Evolutionary conservation across 2,113 vertebrate species (phyloP).

Genomic region (Leuciscus idus): DNA sequence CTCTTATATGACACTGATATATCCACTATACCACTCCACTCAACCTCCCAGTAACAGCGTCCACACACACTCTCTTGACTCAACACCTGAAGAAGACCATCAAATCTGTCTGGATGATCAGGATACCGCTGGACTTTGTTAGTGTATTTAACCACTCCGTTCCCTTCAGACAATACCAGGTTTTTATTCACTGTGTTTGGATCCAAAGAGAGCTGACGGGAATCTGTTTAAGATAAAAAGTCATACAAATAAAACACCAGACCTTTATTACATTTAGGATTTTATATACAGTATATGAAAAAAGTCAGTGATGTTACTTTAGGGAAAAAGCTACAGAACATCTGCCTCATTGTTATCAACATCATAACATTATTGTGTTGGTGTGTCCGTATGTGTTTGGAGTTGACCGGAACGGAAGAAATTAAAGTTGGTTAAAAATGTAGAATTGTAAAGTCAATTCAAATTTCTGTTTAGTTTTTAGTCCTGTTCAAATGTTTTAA

Average conservation of each 20-base stretch:
- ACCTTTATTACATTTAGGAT: neutral
- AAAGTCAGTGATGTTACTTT: neutral
- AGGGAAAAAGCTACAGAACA: neutral
- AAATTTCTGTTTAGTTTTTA: neutral
- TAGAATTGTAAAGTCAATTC: neutral
- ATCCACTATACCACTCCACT: fast-evolving
- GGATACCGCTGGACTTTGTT: fast-evolving
- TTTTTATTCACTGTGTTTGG: neutral
- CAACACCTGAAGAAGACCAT: neutral
- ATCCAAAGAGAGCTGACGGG: neutral
- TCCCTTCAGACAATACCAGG: neutral
- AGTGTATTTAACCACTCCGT: neutral
- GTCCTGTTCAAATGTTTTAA: neutral
- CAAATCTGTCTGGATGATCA: constrained; percentile 3
- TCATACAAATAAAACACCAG: neutral
- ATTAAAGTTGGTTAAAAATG: neutral
- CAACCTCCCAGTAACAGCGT: constrained; percentile 21
- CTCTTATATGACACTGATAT: constrained; percentile 23
- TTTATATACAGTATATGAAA: neutral
- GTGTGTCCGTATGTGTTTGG: neutral
- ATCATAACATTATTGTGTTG: neutral
- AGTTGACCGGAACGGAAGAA: neutral
- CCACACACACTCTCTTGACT: neutral
- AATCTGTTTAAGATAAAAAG: neutral
- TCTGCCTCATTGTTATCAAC: neutral